Evolutionary conservation across 2,113 vertebrate genomes (phyloP).

Genomic region (Burhinus oedicnemus): DNA sequence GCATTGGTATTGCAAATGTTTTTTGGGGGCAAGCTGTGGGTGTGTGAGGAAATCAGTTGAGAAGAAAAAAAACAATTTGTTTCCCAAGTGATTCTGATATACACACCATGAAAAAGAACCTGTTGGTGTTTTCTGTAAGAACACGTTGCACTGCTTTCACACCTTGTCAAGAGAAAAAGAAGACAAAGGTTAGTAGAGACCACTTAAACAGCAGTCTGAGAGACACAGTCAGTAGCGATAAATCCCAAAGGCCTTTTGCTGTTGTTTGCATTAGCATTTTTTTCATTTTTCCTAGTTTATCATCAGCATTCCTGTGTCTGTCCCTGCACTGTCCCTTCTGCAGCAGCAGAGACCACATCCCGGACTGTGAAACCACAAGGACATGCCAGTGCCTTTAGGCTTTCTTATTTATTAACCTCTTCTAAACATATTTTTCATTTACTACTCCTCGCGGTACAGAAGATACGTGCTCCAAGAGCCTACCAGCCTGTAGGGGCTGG

Average conservation of each 20-base stretch:
- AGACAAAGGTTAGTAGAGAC: neutral
- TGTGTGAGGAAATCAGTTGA: neutral
- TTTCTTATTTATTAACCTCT: neutral
- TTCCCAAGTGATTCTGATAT: neutral
- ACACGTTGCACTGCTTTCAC: neutral
- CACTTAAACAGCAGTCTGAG: neutral
- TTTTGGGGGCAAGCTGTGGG: neutral
- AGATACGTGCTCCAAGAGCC: neutral
- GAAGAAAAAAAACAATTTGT: neutral
- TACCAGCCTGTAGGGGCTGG: neutral
- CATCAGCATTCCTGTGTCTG: neutral
- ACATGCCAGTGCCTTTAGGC: neutral
- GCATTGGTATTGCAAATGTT: accelerated
- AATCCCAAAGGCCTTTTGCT: neutral
- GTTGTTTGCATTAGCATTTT: neutral
- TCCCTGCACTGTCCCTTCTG: neutral
- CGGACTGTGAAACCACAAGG: neutral
- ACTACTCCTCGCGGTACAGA: too few species aligned
- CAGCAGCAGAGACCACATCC: neutral
- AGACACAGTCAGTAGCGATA: neutral
- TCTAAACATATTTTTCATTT: neutral
- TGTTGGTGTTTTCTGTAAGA: neutral
- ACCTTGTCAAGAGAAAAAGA: neutral
- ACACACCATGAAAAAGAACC: neutral
- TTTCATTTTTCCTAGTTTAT: neutral